Conservation (phyloP, 2,797 vertebrate species). For the Nannoperca australis region DNA sequence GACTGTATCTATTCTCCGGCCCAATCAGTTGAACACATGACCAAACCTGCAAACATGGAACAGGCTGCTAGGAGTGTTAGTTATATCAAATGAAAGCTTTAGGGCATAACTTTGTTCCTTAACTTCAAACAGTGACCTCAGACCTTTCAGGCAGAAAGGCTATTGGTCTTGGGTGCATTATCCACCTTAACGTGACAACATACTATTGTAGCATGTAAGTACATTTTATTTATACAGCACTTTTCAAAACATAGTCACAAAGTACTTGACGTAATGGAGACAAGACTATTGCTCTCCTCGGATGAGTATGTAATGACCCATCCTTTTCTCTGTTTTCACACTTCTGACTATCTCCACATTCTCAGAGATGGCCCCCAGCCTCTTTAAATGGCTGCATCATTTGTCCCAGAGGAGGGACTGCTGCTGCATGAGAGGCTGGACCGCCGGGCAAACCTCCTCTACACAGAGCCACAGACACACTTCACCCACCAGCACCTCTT, state of each 20-base stretch:
- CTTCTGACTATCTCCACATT: slow-evolving; percentile 55
- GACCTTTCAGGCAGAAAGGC: background rate
- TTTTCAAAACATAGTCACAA: background rate
- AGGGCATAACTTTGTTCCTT: background rate
- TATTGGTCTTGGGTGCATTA: background rate
- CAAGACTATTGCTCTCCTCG: background rate
- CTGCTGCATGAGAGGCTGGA: slow-evolving; percentile 4
- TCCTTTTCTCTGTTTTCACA: slow-evolving; percentile 26
- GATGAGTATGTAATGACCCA: background rate
- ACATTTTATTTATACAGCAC: background rate
- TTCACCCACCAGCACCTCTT: background rate
- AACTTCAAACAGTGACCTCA: slow-evolving; percentile 9
- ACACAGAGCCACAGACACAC: background rate
- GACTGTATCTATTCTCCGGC: slow-evolving; percentile 23
- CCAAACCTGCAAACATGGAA: slow-evolving; percentile 30
- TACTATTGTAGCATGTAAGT: background rate
- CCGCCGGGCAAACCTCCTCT: background rate
- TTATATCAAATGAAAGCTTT: background rate
- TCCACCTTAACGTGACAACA: background rate
- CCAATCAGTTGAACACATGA: slow-evolving; percentile 21
- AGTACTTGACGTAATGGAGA: background rate
- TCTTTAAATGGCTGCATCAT: slow-evolving; percentile 25
- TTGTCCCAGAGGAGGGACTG: slow-evolving; percentile 25
- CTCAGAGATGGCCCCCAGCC: background rate
- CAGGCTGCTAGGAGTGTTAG: background rate